Conservation (phyloP, 2,797 vertebrate species). For the Sebastes flavidus region DNA sequence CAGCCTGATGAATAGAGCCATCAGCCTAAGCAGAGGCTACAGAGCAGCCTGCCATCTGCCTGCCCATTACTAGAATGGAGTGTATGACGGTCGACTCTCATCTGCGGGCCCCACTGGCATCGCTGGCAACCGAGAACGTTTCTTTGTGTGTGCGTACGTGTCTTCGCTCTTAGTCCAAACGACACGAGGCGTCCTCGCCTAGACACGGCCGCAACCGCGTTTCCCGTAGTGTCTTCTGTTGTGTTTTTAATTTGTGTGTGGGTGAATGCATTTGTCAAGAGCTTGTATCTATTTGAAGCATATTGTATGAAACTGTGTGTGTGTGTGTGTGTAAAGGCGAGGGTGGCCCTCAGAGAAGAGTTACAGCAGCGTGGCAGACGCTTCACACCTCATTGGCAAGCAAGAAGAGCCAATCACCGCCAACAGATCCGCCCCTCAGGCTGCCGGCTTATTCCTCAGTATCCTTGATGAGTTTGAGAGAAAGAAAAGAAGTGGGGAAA, state of each 20-base stretch:
- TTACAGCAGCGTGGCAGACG: conserved; percentile 66
- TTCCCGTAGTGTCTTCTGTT: not conserved
- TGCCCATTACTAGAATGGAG: conserved; percentile 82
- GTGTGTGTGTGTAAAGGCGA: conserved; percentile 7
- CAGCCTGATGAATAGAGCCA: conserved; percentile 84
- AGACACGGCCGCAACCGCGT: not conserved
- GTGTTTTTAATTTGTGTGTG: conserved; percentile 29
- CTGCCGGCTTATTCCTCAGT: conserved; percentile 58
- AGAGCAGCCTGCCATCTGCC: conserved; percentile 84
- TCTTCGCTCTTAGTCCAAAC: conserved; percentile 15
- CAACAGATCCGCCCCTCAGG: conserved; percentile 71
- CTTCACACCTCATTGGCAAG: conserved; percentile 80
- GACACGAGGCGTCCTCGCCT: not conserved
- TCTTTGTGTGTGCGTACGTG: conserved; percentile 21
- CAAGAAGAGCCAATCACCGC: conserved; percentile 62
- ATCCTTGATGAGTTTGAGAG: conserved; percentile 45
- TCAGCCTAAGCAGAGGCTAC: conserved; percentile 83
- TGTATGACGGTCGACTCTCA: conserved; percentile 62
- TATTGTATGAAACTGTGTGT: conserved; percentile 3
- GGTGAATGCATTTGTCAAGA: conserved; percentile 35
- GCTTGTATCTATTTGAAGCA: conserved; percentile 33
- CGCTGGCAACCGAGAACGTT: conserved; percentile 39
- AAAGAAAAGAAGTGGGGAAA: conserved; percentile 12
- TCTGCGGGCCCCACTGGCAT: conserved; percentile 65
- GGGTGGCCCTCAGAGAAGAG: conserved; percentile 67